Percentiles rank a stretch among this genome's conserved stretches.
Evolutionary conservation across 1,140 invertebrate species (phyloP).

Genomic region (Scaptomyza graminum): DNA sequence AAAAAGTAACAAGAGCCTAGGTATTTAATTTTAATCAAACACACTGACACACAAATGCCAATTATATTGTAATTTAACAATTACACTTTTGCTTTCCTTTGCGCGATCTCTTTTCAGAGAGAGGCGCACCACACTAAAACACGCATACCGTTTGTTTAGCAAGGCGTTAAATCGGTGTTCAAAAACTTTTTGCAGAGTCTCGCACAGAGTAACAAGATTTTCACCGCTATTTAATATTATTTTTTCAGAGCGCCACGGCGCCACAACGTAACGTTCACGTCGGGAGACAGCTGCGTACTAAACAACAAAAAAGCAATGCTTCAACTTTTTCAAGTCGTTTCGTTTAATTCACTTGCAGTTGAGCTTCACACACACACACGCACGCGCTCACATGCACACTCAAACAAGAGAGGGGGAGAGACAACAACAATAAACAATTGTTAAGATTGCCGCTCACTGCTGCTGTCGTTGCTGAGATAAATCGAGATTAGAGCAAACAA

Average conservation of each 20-base stretch:
- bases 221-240: conserved; percentile 24
- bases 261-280: conserved; percentile 70
- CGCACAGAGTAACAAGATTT: conserved; percentile 64
- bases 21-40: conserved; percentile 60
- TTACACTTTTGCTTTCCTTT: conserved; percentile 72
- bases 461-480: conserved; percentile 28
- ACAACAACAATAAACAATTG: conserved; percentile 68
- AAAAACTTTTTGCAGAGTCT: conserved; percentile 24
- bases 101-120: conserved; percentile 12
- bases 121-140: conserved; percentile 13
- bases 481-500: conserved; percentile 50
- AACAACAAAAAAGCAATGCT: conserved; percentile 75
- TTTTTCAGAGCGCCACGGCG: conserved; percentile 65
- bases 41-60: conserved; percentile 66
- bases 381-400: conserved; percentile 38
- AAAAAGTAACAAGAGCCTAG: conserved; percentile 20
- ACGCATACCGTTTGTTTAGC: conserved; percentile 72
- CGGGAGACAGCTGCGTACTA: conserved; percentile 70
- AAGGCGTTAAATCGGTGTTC: conserved; percentile 46
- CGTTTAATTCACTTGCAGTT: conserved; percentile 75
- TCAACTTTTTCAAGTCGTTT: conserved; percentile 79
- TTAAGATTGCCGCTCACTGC: conserved; percentile 55
- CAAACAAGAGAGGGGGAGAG: conserved; percentile 35
- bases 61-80: conserved; percentile 64
- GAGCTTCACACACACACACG: conserved; percentile 33